phyloP scores from a whole-genome alignment of 2,797 vertebrate genomes.

The Falco naumanni region DNA sequence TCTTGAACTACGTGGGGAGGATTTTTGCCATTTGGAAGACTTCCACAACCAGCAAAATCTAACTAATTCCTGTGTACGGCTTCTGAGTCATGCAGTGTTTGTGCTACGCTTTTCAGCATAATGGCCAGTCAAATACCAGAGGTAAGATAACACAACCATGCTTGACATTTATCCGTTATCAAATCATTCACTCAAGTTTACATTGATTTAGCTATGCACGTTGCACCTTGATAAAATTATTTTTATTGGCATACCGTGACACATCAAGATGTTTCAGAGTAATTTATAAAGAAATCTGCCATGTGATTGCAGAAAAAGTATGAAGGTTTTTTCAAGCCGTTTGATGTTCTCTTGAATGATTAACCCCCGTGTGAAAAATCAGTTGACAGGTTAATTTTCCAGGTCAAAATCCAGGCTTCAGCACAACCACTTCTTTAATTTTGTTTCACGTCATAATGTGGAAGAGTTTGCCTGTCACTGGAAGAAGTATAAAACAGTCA shows the following conservation, averaged over 20 bases:
- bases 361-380: not conserved
- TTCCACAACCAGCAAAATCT: not conserved
- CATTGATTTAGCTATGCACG: not conserved
- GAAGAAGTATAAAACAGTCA: not conserved
- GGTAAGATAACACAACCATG: not conserved
- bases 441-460: not conserved
- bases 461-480: not conserved
- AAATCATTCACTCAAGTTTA: not conserved
- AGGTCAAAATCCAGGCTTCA: not conserved
- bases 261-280: not conserved
- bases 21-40: not conserved
- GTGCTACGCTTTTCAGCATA: not conserved
- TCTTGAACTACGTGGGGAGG: not conserved
- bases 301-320: not conserved
- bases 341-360: not conserved
- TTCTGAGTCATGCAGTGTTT: not conserved
- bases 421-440: not conserved
- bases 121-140: constrained; percentile 24
- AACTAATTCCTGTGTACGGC: not conserved
- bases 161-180: constrained; percentile 28
- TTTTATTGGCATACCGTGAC: not conserved
- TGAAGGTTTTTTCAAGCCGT: not conserved
- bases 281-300: not conserved
- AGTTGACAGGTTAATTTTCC: not conserved
- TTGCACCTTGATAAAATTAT: not conserved